Evolutionary conservation across 2,797 vertebrate genomes (phyloP).

Genomic region (Cephalopachus bancanus): DNA sequence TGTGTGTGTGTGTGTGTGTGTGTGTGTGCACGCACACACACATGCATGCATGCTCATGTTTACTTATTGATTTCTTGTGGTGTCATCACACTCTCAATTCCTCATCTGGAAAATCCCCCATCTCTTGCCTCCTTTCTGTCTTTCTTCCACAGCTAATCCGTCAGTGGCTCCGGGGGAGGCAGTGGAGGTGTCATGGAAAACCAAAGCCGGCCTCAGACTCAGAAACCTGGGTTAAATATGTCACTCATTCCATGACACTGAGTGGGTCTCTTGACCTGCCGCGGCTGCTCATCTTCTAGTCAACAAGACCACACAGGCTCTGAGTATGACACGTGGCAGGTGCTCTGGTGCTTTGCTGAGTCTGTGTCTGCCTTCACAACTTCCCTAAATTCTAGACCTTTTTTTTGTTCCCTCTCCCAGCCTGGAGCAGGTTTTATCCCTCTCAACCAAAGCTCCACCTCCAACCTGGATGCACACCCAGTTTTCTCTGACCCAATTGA

Average conservation of each 20-base stretch:
- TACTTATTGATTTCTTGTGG: not conserved
- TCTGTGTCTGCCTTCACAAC: not conserved
- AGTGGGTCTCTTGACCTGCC: not conserved
- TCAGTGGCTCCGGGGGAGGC: not conserved
- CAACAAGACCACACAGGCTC: not conserved
- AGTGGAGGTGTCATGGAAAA: not conserved
- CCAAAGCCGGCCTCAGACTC: not conserved
- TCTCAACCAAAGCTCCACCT: not conserved
- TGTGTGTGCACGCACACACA: accelerated
- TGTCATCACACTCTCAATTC: not conserved
- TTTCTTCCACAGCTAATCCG: not conserved
- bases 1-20: not conserved
- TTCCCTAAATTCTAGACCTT: not conserved
- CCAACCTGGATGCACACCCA: not conserved
- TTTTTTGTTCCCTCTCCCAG: not conserved
- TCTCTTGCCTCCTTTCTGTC: not conserved
- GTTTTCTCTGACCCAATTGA: not conserved
- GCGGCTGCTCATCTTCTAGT: not conserved
- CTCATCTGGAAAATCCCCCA: not conserved
- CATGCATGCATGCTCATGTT: not conserved
- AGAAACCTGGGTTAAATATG: not conserved
- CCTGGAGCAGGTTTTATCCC: not conserved
- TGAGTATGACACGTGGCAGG: too few species aligned
- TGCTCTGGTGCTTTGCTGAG: not conserved
- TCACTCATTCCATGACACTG: not conserved